Evolutionary conservation across 2,888 invertebrate genomes (phyloP).

Genomic region (Iselma pallidipennis): DNA sequence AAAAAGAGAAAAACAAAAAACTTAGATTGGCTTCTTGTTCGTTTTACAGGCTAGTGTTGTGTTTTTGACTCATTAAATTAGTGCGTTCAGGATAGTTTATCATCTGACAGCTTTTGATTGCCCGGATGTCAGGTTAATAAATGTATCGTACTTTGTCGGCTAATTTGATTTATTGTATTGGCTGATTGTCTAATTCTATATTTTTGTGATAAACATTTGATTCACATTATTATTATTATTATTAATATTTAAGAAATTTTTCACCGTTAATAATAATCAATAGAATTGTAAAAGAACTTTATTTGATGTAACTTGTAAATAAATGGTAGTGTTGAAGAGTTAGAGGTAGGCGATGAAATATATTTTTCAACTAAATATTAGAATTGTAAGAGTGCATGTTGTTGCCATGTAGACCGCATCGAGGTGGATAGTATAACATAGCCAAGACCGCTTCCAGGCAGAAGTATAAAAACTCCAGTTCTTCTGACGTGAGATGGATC

Average conservation of each 20-base stretch:
- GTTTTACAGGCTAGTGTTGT: background rate
- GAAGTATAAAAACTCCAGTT: slow-evolving; percentile 42
- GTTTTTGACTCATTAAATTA: slow-evolving; percentile 4
- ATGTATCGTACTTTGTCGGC: slow-evolving; percentile 23
- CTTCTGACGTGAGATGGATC: slow-evolving; percentile 54
- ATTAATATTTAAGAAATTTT: background rate
- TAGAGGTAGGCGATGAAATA: slow-evolving; percentile 7
- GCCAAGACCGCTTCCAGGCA: slow-evolving; percentile 38
- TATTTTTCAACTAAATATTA: slow-evolving; percentile 1
- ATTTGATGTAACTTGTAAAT: background rate
- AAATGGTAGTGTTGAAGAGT: background rate
- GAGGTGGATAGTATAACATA: slow-evolving; percentile 12
- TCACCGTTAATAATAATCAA: background rate
- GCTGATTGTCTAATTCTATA: slow-evolving; percentile 9
- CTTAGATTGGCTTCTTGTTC: background rate
- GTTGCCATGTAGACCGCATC: slow-evolving; percentile 19
- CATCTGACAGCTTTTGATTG: slow-evolving; percentile 23
- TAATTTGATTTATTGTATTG: slow-evolving; percentile 25
- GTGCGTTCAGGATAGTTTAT: slow-evolving; percentile 16
- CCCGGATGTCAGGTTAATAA: slow-evolving; percentile 20
- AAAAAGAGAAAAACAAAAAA: too few species aligned
- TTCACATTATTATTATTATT: background rate
- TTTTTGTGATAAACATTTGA: background rate
- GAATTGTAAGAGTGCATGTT: slow-evolving; percentile 16
- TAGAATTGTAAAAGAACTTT: background rate